Conservation (phyloP, 2,797 vertebrate genomes). For the Diglossa cyanea region DNA sequence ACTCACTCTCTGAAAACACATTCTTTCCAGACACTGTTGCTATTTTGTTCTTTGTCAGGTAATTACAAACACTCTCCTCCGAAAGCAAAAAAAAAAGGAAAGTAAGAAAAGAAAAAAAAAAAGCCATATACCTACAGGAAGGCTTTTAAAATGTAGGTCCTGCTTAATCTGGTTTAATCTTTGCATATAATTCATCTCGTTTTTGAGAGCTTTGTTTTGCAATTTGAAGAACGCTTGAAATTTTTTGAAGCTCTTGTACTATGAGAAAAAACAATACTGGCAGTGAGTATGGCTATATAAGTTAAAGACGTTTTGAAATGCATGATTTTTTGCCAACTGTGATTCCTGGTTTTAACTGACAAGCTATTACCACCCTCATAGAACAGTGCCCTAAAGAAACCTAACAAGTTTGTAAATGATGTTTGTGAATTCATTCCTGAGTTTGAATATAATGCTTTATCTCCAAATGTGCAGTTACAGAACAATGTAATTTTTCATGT, state of each 20-base stretch:
- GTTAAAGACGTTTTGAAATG: background rate
- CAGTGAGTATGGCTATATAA: background rate
- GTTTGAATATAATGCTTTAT: slow-evolving; percentile 20
- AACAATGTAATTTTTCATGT: slow-evolving; percentile 21
- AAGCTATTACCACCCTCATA: background rate
- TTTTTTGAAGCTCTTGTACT: background rate
- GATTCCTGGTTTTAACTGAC: background rate
- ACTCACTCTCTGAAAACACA: slow-evolving; percentile 37
- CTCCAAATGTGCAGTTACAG: slow-evolving; percentile 21
- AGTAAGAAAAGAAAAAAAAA: background rate
- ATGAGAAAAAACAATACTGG: slow-evolving; percentile 1
- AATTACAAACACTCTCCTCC: slow-evolving; percentile 5
- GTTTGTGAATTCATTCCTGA: slow-evolving; percentile 29
- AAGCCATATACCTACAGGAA: background rate
- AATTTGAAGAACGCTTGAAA: background rate
- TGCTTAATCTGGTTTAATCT: slow-evolving; percentile 18
- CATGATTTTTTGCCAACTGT: background rate
- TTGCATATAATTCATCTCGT: background rate
- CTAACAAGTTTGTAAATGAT: background rate
- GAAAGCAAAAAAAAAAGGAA: background rate
- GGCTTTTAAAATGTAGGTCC: slow-evolving; percentile 6
- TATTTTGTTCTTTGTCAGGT: slow-evolving; percentile 32
- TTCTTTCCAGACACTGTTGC: slow-evolving; percentile 49
- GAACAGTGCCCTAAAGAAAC: background rate
- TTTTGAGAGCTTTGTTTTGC: slow-evolving; percentile 5